Evolutionary conservation across 2,797 vertebrate species (phyloP), one percentile per base, ranked within the genome.

Genomic region (Lycodopsis pacificus): DNA sequence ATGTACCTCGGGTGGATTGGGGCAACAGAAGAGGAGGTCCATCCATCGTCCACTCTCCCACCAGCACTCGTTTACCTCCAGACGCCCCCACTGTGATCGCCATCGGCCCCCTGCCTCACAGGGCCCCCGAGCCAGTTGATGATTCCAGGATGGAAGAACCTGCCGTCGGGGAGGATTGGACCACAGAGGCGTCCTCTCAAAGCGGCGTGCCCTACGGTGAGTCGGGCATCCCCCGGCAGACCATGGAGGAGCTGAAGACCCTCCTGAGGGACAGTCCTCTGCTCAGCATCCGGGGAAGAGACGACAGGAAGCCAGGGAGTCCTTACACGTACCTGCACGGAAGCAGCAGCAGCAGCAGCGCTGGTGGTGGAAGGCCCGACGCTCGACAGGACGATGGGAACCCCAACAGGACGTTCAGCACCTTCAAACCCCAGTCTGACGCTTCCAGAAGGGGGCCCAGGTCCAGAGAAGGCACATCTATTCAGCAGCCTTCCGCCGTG

Each of bases 191-290:
- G 71, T 73, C 89, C 0, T 48, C 88, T 71, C 76, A 82, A 71
- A 66, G 81, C 68, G 69, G 70, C 62, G 66, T 1, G 54, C 80
- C 92, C 81, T 62, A 22, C 15, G n/a, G 64, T 32, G 56, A 86
- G 46, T 54, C 71, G 58, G 91, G 70, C 11, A 74, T 94, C 77
- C 89, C 95, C 32, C 95, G 91, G 77, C 89, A 80, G 88, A 96
- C 95, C 51, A 66, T 96, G 63, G 93, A 95, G 51, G 94, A 97
- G 78, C 70, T 95, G 72, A 96, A 95, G 93, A 94, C 77, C 49
- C 77, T 95, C 25, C 79, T 95, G 44, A 94, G 79, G 59, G 94
- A 95, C 27, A 91, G 90, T n/a, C 83, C 91, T 30, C 67, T 93
- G 51, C 65, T 91, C 64, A 72, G 57, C 40, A 22, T 81, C 68